phyloP scores from a whole-genome alignment of 2,797 vertebrate species.

The Lutjanus argentimaculatus region DNA sequence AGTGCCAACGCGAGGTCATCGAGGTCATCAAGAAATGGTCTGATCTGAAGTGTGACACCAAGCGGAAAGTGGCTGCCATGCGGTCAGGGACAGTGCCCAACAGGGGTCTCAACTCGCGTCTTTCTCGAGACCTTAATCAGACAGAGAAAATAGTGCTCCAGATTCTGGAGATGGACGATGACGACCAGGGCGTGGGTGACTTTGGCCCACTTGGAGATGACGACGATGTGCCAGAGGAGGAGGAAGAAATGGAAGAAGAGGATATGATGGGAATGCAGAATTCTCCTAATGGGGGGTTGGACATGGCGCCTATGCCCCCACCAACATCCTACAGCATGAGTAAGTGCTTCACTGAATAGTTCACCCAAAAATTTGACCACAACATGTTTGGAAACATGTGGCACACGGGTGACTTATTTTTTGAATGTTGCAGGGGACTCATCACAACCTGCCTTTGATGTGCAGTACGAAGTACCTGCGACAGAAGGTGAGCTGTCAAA shows the following conservation, averaged over 20 bases:
- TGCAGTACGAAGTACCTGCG: conserved; percentile 72
- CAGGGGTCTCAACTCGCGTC: conserved; percentile 75
- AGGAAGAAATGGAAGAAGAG: conserved; percentile 81
- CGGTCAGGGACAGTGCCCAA: conserved; percentile 74
- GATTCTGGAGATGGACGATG: conserved; percentile 85
- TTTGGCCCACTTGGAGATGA: conserved; percentile 78
- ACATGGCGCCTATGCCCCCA: conserved; percentile 65
- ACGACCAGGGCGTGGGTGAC: conserved; percentile 61
- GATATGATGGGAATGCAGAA: conserved; percentile 81
- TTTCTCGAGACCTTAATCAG: conserved; percentile 82
- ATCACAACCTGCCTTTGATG: conserved; percentile 70
- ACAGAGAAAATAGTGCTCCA: conserved; percentile 86
- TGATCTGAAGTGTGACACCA: conserved; percentile 88
- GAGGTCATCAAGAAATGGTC: conserved; percentile 90
- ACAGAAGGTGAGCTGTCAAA: conserved; percentile 70
- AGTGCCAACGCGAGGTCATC: conserved; percentile 86
- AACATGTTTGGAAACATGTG: background rate
- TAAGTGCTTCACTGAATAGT: conserved; percentile 28
- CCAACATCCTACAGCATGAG: conserved; percentile 57
- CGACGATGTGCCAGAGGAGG: conserved; percentile 80
- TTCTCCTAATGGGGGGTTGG: conserved; percentile 80
- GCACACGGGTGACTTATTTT: background rate
- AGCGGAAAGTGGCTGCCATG: conserved; percentile 86
- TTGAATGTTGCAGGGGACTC: conserved; percentile 72
- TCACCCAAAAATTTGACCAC: background rate